Evolutionary conservation across 2,113 vertebrate species (phyloP), one percentile per base, ranked within the genome.

Genomic region (Conger conger): DNA sequence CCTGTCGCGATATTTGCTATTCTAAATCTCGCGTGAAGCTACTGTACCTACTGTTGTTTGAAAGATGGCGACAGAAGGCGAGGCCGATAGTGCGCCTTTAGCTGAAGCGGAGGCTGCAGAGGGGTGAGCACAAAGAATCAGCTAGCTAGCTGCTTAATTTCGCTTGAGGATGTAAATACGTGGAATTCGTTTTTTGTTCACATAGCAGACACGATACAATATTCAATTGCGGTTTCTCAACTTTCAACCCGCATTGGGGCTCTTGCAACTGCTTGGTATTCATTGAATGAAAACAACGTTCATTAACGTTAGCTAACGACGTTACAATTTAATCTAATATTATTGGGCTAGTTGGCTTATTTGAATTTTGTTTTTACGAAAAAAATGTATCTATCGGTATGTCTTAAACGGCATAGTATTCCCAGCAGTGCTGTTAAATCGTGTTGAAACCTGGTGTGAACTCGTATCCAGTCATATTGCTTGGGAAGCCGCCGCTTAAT

Each of bases 51-150:
- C 30, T 17, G 40, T 76, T 54, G 82, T 50, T 50, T 37, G 27
- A 36, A 53, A 84, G 42, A 84, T 77, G 77, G 83, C 77, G 83
- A 79, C 73, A 18, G 83, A 84, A 57, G 68, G 73, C 23, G 83
- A 54, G 36, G 38, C 42, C 8, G 76, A 17, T 27, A 35, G 83
- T 78, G 83, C 35, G 73, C 33, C 38, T 79, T 23, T 40, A 33
- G 42, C 11, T 16, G 83, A 53, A 38, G 1, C 73, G 4, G 76
- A 78, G 53, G 35, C 42, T 8, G 40, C 6, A n/a, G 77, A 79
- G 15, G 40, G 73, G 73, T 84, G 42, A 36, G 83, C 38, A 50
- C 27, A 50, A 50, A 50, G 40, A 42, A 36, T 18, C 11, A 63
- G 57, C 11, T 63, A 63, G 57, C 27, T 63, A 63, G 57, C 27